Evolutionary conservation across 2,888 invertebrate species (phyloP).

Genomic region (Drosophila eohydei): DNA sequence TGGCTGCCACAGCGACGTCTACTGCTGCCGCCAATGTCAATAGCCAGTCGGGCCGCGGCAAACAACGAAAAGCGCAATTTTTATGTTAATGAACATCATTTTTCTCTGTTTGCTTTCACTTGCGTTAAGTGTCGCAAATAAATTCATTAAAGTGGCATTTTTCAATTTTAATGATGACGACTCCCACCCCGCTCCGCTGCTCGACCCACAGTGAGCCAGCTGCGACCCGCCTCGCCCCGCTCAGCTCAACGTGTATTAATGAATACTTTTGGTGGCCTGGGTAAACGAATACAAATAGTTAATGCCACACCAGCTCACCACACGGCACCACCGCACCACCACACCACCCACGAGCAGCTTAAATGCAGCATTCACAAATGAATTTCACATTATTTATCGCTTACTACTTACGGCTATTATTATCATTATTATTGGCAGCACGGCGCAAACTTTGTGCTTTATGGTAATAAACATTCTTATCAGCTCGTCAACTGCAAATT

Average conservation of each 20-base stretch:
- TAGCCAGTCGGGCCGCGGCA: slow-evolving; percentile 19
- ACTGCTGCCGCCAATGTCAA: slow-evolving; percentile 43
- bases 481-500: slow-evolving; percentile 45
- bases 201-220: background rate
- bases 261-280: slow-evolving; percentile 25
- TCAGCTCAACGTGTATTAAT: slow-evolving; percentile 20
- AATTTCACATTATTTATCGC: slow-evolving; percentile 58
- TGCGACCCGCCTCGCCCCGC: background rate
- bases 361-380: slow-evolving; percentile 59
- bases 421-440: slow-evolving; percentile 13
- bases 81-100: slow-evolving; percentile 79
- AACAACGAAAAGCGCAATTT: slow-evolving; percentile 65
- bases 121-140: slow-evolving; percentile 81
- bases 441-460: slow-evolving; percentile 22
- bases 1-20: background rate
- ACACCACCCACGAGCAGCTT: slow-evolving; percentile 25
- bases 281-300: slow-evolving; percentile 34
- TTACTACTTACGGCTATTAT: slow-evolving; percentile 35
- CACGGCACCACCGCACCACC: background rate
- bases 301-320: slow-evolving; percentile 12
- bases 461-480: slow-evolving; percentile 40
- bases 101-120: slow-evolving; percentile 78
- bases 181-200: background rate
- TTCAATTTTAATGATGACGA: slow-evolving; percentile 78
- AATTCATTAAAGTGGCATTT: slow-evolving; percentile 80